These are phyloP conservation scores for Mythimna loreyi DNA, from an alignment of 2,888 invertebrate genomes.

Conservation along the genomic window DNA sequence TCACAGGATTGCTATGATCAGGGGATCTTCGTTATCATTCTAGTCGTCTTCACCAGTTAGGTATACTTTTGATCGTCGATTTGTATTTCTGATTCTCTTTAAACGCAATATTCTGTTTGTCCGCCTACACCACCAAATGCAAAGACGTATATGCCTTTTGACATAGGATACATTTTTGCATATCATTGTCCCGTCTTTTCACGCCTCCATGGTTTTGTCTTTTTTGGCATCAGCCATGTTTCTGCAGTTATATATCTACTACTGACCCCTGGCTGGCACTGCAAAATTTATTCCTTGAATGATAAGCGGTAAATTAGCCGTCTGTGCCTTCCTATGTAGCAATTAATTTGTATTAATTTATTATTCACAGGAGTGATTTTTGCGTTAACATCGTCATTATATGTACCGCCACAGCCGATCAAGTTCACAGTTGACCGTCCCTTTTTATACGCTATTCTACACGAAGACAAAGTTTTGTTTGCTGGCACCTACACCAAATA, in stretches of 20 bases:
- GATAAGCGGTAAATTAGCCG: neutral
- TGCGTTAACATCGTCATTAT: constrained; percentile 3
- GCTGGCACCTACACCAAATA: constrained; percentile 66
- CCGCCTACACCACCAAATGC: constrained; percentile 25
- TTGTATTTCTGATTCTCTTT: constrained; percentile 30
- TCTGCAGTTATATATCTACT: constrained; percentile 13
- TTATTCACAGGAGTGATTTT: constrained; percentile 36
- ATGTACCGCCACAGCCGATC: constrained; percentile 29
- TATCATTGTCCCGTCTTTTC: neutral
- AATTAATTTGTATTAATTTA: constrained; percentile 1
- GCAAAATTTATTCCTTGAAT: neutral
- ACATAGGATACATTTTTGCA: neutral
- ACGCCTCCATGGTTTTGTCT: neutral
- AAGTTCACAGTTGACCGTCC: constrained; percentile 54
- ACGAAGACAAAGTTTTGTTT: constrained; percentile 69
- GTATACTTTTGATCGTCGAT: too few relatives aligned
- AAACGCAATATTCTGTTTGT: constrained; percentile 42
- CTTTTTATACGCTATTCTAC: constrained; percentile 70
- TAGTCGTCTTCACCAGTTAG: neutral
- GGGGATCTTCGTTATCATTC: too few relatives aligned
- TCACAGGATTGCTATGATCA: neutral
- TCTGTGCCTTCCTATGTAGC: neutral
- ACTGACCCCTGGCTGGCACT: neutral
- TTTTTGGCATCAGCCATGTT: neutral
- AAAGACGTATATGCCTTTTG: neutral